These are phyloP conservation scores for Lasioglossum marginatum DNA, from an alignment of 2,888 invertebrate genomes.

Conservation along the genomic window DNA sequence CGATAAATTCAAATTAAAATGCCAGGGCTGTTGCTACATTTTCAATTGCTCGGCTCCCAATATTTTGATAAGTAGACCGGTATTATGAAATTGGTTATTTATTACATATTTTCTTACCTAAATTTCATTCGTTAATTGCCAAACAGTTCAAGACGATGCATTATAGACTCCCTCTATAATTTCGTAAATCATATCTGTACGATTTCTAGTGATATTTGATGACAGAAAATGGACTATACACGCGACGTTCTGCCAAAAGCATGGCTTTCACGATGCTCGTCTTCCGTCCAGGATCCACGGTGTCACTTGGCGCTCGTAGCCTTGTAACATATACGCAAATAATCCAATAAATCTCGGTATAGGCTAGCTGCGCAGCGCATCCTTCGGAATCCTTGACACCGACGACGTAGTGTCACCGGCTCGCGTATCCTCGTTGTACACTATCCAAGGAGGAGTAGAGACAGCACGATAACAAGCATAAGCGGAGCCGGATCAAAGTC, in stretches of 20 bases:
- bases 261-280: not conserved
- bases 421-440: slow-evolving; percentile 37
- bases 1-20: not conserved
- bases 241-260: not conserved
- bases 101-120: not conserved
- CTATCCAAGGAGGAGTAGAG: slow-evolving; percentile 26
- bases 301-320: slow-evolving; percentile 68
- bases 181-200: too few species aligned
- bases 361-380: slow-evolving; percentile 74
- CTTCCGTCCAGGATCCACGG: slow-evolving; percentile 61
- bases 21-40: not conserved
- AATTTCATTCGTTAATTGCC: not conserved
- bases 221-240: not conserved
- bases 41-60: not conserved
- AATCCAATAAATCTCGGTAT: slow-evolving; percentile 81
- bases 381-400: slow-evolving; percentile 79
- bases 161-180: not conserved
- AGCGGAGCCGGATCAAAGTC: slow-evolving; percentile 66
- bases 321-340: slow-evolving; percentile 83
- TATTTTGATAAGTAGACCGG: not conserved
- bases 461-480: slow-evolving; percentile 29
- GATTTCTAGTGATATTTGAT: not conserved
- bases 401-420: slow-evolving; percentile 70
- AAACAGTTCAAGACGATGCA: not conserved
- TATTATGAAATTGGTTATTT: not conserved